A percentile compares a stretch with the other conserved stretches of the same genome.
phyloP scores from a whole-genome alignment of 2,797 vertebrate species.

The Trachops cirrhosus region DNA sequence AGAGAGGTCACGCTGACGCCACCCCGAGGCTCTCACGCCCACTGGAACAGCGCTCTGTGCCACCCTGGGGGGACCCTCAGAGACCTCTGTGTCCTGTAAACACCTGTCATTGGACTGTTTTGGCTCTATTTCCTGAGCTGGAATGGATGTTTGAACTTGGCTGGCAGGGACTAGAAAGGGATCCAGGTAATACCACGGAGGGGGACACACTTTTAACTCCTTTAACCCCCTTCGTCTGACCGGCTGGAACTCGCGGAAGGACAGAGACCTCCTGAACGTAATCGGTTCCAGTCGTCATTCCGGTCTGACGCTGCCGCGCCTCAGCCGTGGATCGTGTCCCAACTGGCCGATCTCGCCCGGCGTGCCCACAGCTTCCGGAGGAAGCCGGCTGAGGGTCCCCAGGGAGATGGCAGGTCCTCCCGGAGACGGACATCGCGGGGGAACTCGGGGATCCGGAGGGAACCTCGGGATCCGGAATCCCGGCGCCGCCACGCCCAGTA shows the following conservation, averaged over 20 bases:
- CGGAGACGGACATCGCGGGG: rapidly evolving
- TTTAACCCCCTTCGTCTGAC: not conserved
- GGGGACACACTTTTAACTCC: not conserved
- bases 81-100: not conserved
- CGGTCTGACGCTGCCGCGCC: not conserved
- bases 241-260: rapidly evolving
- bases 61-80: slow-evolving; percentile 27
- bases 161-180: not conserved
- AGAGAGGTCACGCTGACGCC: slow-evolving; percentile 38
- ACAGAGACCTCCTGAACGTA: not conserved
- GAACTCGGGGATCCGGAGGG: not conserved
- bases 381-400: not conserved
- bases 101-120: slow-evolving; percentile 45
- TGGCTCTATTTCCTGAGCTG: slow-evolving; percentile 42
- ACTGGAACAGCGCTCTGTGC: not conserved
- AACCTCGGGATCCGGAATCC: not conserved
- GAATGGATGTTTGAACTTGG: not conserved
- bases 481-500: rapidly evolving
- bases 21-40: not conserved
- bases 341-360: not conserved
- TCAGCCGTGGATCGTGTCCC: not conserved
- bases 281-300: not conserved
- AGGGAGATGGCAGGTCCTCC: not conserved
- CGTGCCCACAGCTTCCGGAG: not conserved
- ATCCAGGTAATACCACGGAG: not conserved